Evolutionary conservation across 2,888 invertebrate species (phyloP).

Genomic region (Zaprionus obscuricornis): DNA sequence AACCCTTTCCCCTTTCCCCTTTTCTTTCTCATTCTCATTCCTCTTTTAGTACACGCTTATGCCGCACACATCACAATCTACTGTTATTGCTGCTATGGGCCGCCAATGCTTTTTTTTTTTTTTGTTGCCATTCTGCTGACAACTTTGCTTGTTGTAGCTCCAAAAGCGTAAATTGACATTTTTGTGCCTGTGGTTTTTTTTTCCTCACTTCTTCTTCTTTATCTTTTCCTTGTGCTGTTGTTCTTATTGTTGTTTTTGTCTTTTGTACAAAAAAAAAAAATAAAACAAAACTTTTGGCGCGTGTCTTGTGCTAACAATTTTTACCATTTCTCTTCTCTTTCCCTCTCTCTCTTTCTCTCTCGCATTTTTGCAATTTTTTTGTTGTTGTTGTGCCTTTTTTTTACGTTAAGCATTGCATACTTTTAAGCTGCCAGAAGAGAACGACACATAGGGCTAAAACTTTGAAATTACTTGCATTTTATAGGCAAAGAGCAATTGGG

Average conservation of each 20-base stretch:
- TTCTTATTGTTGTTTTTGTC: conserved; percentile 27
- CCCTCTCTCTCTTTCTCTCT: no score
- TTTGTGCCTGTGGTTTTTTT: conserved; percentile 67
- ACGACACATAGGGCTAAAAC: conserved; percentile 53
- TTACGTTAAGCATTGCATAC: conserved; percentile 30
- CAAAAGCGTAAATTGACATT: conserved; percentile 75
- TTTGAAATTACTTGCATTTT: conserved; percentile 73
- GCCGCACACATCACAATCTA: no score
- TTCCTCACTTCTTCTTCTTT: conserved; percentile 5
- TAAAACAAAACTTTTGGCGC: conserved; percentile 56
- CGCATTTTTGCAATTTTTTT: no score
- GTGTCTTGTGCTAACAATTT: conserved; percentile 66
- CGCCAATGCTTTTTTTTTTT: conserved; percentile 5
- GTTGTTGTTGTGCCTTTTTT: neutral
- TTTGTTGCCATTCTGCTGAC: conserved; percentile 28
- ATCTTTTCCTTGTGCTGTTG: neutral
- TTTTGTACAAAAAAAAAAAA: neutral
- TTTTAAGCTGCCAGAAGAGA: conserved; percentile 59
- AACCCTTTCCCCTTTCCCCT: neutral
- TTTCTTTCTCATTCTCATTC: neutral
- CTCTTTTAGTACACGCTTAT: no score
- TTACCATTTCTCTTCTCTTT: conserved; percentile 23
- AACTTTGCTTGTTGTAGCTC: conserved; percentile 52
- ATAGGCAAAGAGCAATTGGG: conserved; percentile 24
- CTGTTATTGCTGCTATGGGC: conserved; percentile 17